Evolutionary conservation across 1,140 invertebrate species (phyloP), one percentile per base, ranked within the genome.

Genomic region (Cardiocondyla obscurior): DNA sequence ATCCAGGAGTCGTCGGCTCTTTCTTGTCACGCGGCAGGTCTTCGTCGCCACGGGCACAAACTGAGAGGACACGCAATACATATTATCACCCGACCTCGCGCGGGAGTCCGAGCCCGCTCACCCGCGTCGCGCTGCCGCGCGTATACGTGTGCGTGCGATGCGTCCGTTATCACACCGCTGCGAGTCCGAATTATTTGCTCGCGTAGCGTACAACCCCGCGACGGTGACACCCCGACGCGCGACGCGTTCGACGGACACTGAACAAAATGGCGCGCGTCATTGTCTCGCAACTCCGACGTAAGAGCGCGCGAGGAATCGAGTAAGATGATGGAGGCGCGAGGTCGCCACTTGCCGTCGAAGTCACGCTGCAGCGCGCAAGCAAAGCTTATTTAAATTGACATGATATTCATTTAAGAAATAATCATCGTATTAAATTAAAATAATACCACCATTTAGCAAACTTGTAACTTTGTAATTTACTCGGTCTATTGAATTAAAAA

Each of bases 181-280:
- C 72, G 22, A 16, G 1, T 2, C 12, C 22, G 0, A 4, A 67
- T 67, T 79, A n/a, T 6, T 36, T 33, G 14, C 74, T 49, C 39
- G 33, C 46, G 7, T 60, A 67, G 22, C 30, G 67, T 85, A 70
- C 74, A 76, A 87, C 87, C 86, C 87, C 72, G 25, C 36, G 19
- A n/a, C 55, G 70, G 10, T n/a, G 60, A 62, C 77, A 81, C 55
- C 87, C 76, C 82, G 77, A 88, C 87, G 83, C 87, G 64, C 76
- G 83, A 88, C 83, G 87, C 86, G 87, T 88, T 87, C 83, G 87
- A 74, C 51, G 72, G 67, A 69, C 72, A 88, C 87, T 88, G 84
- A 77, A 88, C 87, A 88, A 88, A 85, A 88, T 88, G 87, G 87
- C 87, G 87, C 74, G 82, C 65, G 44, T 55, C 30, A 44, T 49